Evolutionary conservation across 1,140 invertebrate species (phyloP), one percentile per base, ranked within the genome.

Genomic region (Camponotus floridanus): DNA sequence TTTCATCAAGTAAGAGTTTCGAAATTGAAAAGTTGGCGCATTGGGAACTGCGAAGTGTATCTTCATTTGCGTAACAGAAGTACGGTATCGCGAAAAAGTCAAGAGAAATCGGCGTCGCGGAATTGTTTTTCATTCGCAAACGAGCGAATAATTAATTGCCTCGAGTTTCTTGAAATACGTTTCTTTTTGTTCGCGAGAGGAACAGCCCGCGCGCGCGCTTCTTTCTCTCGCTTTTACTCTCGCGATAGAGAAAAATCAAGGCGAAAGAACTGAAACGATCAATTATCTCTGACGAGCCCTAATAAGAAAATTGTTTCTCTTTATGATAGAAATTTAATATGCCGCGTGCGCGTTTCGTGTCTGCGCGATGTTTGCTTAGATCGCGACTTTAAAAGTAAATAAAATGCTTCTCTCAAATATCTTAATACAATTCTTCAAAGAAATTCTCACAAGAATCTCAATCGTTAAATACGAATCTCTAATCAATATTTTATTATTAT

Each of bases 121-220:
- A 83, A 83, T 83, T 83, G 68, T 74, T 83, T 83, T 83, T 83
- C 79, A 83, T 74, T 74, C 68, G 67, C 68, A 70, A 74, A 61
- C 68, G 39, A 83, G 55, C 55, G 68, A 83, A 73, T 83, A 83
- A 83, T 83, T 83, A 83, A 83, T 83, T 83, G 79, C 71, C 68
- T 4, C 68, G 79, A 83, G 79, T 74, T 83, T 83, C 79, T 74
- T 45, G 79, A 83, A 61, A 73, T 74, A 61, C 79, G 67, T 45
- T 74, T 73, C 55, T 57, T 26, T 51, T 33, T 36, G 26, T 26
- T 26, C 26, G 45, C 51, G 48, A 15, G 9, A 59, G n/a, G 74
- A 73, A n/a, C 33, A 15, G 11, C 67, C 18, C 31, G 45, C 31
- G 71, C 45, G 61, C 61, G 33, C 51, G 55, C 33, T 73, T 61